These are phyloP conservation scores for Sminthurinus aureus DNA, from an alignment of 2,888 invertebrate species.

Conservation along the genomic window DNA sequence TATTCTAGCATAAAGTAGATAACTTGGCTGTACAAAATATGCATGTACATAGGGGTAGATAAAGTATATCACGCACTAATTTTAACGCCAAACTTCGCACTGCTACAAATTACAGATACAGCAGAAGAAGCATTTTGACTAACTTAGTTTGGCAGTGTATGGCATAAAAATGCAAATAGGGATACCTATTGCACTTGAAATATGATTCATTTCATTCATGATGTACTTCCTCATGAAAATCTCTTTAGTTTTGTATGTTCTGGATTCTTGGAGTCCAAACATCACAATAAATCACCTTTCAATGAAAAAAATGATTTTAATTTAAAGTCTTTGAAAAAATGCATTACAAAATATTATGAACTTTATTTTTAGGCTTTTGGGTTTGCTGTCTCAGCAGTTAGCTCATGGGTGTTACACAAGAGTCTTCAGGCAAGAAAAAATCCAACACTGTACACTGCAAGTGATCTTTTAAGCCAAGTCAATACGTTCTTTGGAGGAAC, in stretches of 20 bases:
- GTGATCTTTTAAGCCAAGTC: slow-evolving; percentile 53
- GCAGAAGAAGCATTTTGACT: too few relatives aligned
- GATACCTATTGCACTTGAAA: too few relatives aligned
- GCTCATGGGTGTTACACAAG: slow-evolving; percentile 55
- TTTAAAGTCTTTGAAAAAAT: not conserved
- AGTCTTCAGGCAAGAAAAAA: slow-evolving; percentile 53
- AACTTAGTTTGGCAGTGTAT: too few relatives aligned
- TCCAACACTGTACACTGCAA: slow-evolving; percentile 54
- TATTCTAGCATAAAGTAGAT: too few relatives aligned
- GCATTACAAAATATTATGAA: not conserved
- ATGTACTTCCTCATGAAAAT: not conserved
- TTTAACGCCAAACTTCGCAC: too few relatives aligned
- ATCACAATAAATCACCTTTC: not conserved
- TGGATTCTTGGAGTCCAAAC: not conserved
- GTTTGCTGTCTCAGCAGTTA: slow-evolving; percentile 51
- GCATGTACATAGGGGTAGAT: too few relatives aligned
- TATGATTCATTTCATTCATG: too few relatives aligned
- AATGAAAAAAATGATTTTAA: not conserved
- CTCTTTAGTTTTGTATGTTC: not conserved
- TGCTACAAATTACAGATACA: too few relatives aligned
- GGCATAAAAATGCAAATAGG: too few relatives aligned
- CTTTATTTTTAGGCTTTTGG: slow-evolving; percentile 34
- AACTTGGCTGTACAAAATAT: too few relatives aligned
- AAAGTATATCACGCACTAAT: too few relatives aligned
- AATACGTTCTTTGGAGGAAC: slow-evolving; percentile 50